phyloP scores from a whole-genome alignment of 1,140 invertebrate species.

The Zaprionus kolodkinae region DNA sequence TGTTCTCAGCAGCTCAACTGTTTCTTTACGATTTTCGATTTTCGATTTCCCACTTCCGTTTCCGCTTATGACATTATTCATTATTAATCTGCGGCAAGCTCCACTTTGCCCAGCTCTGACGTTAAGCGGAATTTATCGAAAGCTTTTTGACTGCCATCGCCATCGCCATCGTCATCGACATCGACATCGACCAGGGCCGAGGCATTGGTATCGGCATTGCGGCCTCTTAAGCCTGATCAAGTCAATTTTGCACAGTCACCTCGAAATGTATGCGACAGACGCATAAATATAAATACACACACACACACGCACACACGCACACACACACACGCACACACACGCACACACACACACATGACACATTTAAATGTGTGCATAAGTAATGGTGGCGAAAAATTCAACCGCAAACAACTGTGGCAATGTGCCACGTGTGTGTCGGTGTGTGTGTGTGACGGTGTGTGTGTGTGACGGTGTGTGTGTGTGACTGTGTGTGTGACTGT shows the following conservation, averaged over 20 bases:
- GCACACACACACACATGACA: background rate
- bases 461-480: background rate
- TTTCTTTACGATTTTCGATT: too few relatives aligned
- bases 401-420: constrained; percentile 42
- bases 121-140: background rate
- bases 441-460: background rate
- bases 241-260: constrained; percentile 3
- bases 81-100: background rate
- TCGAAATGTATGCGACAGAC: background rate
- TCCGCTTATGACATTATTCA: background rate
- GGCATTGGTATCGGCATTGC: background rate
- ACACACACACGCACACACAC: background rate
- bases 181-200: too few relatives aligned
- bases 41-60: background rate
- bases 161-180: background rate
- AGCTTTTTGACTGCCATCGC: background rate
- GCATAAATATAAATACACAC: background rate
- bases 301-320: background rate
- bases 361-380: constrained; percentile 23
- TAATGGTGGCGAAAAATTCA: constrained; percentile 38
- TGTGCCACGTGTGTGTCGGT: too few relatives aligned
- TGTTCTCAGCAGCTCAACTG: too few relatives aligned
- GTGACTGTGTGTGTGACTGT: background rate
- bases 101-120: background rate
- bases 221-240: background rate